Evolutionary conservation across 2,797 vertebrate genomes (phyloP).

Genomic region (Sarcophilus harrisii): DNA sequence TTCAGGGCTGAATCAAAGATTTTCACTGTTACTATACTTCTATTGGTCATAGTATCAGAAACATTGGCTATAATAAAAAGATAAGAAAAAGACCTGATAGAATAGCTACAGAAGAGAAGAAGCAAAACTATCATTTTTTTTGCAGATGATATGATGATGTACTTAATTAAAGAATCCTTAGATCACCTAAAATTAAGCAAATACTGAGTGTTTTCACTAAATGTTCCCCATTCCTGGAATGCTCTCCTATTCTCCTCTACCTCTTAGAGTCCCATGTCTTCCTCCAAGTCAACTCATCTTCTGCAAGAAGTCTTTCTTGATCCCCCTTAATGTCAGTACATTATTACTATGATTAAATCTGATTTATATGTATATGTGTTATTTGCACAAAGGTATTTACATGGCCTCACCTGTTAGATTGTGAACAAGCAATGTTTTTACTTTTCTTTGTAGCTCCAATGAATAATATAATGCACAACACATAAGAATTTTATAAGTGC

Average conservation of each 20-base stretch:
- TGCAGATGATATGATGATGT: neutral
- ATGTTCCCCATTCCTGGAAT: neutral
- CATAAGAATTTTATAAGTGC: neutral
- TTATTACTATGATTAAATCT: neutral
- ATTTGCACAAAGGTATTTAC: neutral
- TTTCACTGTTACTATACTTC: neutral
- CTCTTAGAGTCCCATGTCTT: neutral
- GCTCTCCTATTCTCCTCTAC: neutral
- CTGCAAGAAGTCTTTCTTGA: neutral
- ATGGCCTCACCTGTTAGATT: neutral
- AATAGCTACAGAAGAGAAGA: neutral
- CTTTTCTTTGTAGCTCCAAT: neutral
- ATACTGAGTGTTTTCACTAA: neutral
- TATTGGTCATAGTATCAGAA: neutral
- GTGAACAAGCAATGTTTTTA: neutral
- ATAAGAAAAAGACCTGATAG: neutral
- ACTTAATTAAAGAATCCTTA: neutral
- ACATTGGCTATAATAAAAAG: neutral
- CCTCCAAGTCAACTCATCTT: neutral
- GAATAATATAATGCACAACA: neutral
- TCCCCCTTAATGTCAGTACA: neutral
- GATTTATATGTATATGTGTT: neutral
- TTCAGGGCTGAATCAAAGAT: neutral
- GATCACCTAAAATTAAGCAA: neutral
- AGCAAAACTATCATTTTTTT: neutral